Evolutionary conservation across 2,888 invertebrate genomes (phyloP), one percentile per base, ranked within the genome.

Genomic region (Corythucha ciliata): DNA sequence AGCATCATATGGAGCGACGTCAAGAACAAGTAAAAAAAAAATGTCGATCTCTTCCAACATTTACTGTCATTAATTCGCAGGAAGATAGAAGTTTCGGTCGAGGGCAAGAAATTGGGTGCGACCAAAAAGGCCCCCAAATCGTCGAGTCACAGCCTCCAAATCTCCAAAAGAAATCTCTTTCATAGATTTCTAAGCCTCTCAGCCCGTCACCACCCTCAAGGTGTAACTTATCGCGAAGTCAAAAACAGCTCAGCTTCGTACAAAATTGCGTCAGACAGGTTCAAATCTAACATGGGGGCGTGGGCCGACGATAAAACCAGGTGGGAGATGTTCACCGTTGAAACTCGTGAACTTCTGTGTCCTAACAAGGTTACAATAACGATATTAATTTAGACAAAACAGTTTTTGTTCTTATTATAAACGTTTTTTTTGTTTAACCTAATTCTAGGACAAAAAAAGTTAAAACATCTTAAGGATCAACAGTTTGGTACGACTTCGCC

Each of bases 21-120:
- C 24, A 61, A 65, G 3, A 64, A 68, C 26, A 67, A 66, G 68
- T 71, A 68, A 58, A n/a, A n/a, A n/a, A n/a, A n/a, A n/a, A n/a
- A n/a, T n/a, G n/a, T n/a, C n/a, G n/a, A n/a, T n/a, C n/a, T n/a
- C n/a, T n/a, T n/a, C n/a, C n/a, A n/a, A n/a, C n/a, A n/a, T n/a
- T n/a, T n/a, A n/a, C n/a, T n/a, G 58, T 21, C 46, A 56, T 55
- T 60, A 58, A 52, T 47, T 73, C 73, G 55, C 64, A 85, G 84
- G 47, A 62, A 73, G 26, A 66, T 71, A 37, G 85, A 90, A 71
- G 78, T 89, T 24, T 75, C 79, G 18, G 81, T 87, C 1, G 78
- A 81, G 63, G 91, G 92, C 4, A 76, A 74, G 61, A 83, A 79
- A 57, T 80, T 85, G 65, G 91, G 91, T 4, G 71, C 79, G 1